A percentile compares a stretch with the other conserved stretches of the same genome.
phyloP scores from a whole-genome alignment of 2,888 invertebrate species.

The Eupithecia tripunctaria region DNA sequence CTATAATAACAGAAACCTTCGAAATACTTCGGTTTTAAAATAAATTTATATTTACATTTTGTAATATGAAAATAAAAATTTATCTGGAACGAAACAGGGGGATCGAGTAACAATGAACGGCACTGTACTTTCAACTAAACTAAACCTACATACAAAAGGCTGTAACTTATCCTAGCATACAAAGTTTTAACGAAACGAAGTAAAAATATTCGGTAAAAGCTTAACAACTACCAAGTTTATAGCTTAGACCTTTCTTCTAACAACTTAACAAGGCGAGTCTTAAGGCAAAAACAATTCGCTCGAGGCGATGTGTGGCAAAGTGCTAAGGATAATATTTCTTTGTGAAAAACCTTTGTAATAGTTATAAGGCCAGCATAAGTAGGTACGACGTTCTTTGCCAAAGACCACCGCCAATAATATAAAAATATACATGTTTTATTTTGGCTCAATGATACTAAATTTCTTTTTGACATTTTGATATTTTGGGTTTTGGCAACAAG shows the following conservation, averaged over 20 bases:
- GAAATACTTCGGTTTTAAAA: no score
- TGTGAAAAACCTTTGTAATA: not conserved
- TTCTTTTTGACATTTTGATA: not conserved
- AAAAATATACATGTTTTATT: not conserved
- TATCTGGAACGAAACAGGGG: no score
- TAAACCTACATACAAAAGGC: not conserved
- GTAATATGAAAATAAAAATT: no score
- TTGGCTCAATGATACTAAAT: not conserved
- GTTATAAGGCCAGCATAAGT: not conserved
- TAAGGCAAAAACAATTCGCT: conserved; percentile 18
- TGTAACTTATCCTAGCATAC: not conserved
- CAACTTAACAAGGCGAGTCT: conserved; percentile 12
- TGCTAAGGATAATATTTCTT: conserved; percentile 8
- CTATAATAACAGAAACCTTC: no score
- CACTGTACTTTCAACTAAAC: no score
- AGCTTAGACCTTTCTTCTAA: conserved; percentile 8
- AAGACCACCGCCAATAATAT: not conserved
- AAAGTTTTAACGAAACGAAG: not conserved
- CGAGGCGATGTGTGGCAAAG: not conserved
- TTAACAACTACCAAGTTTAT: conserved; percentile 7
- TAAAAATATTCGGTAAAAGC: conserved; percentile 6
- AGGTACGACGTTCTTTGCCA: not conserved
- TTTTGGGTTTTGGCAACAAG: no score
- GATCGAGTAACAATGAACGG: no score
- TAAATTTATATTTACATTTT: no score